Base-by-base conservation (phyloP, 2,888 invertebrate species). In the Caenorhabditis panamensis region DNA sequence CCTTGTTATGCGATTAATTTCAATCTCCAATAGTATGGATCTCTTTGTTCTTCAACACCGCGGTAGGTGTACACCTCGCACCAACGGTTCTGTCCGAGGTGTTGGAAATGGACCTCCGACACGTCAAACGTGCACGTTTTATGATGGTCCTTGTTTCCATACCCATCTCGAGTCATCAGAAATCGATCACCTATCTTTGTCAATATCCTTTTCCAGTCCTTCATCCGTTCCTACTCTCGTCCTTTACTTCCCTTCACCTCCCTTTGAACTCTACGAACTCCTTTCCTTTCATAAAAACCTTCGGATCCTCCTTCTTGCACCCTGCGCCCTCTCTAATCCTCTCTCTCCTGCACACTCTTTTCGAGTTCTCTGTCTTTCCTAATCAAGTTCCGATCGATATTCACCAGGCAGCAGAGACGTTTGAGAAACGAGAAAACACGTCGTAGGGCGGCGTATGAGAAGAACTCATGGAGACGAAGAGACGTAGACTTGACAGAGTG, bases 351-450 rank as follows among this genome's bases (percentile, higher is more conserved):
- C 61, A 66, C 59, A 59, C 53, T 75, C 47, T 73, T 26, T 49
- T 37, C 20, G 16, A 20, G 2, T 22, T 51, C 51, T 51, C 51
- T 31, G 36, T n/a, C 36, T 22, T 51, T 6, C 51, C 49, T 64
- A 64, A 68, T 68, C 68, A 68, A 68, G 59, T 68, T 58, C 22
- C 56, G 47, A 73, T 73, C 73, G 58, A 73, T 64, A 73, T 58
- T 58, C 49, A 22, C 63, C n/a, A 72, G 44, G 20, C 47, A 56
- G 26, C 18, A 37, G 61, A 53, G 53, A 36, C 53, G 51, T n/a
- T 53, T 51, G 51, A 61, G 59, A 59, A 54, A 53, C 28, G 59
- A 67, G 68, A 49, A 47, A 59, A 68, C 36, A 68, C 58, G 53
- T 53, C 51, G 51, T 31, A 53, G 41, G 37, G 37, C n/a, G 51